phyloP scores from a whole-genome alignment of 2,113 vertebrate species.

The Mus pahari region DNA sequence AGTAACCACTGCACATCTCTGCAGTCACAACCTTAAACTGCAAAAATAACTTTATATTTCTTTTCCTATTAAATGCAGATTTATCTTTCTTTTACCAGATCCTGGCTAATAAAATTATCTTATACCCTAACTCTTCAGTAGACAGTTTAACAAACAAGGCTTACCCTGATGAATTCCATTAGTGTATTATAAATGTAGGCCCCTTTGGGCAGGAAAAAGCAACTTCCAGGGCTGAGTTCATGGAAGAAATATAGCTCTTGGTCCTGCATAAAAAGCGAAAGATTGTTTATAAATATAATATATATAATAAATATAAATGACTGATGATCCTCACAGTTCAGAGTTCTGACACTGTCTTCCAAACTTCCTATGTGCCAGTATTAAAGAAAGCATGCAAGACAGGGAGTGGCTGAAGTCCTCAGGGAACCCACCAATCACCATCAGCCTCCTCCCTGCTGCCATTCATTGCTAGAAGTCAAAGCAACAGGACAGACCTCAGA shows the following conservation, averaged over 20 bases:
- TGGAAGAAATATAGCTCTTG: conserved; percentile 99
- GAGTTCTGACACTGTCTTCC: neutral
- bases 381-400: neutral
- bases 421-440: neutral
- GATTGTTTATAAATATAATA: neutral
- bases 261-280: conserved; percentile 87
- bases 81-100: neutral
- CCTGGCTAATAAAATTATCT: conserved; percentile 40
- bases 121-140: conserved; percentile 22
- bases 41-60: neutral
- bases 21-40: neutral
- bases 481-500: neutral
- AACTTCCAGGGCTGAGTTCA: conserved; percentile 98
- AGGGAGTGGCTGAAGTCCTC: neutral
- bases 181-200: conserved; percentile 96
- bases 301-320: no score
- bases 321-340: neutral
- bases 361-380: neutral
- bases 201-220: conserved; percentile 98
- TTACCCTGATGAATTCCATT: conserved; percentile 96
- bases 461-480: neutral
- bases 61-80: conserved; percentile 32
- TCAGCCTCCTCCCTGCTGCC: no score
- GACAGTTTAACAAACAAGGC: conserved; percentile 66
- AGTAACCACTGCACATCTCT: neutral